A percentile compares a stretch with the other conserved stretches of the same genome.
These are phyloP conservation scores for Aphaenogaster ashmeadi DNA, from an alignment of 1,140 invertebrate species.

Conservation along the genomic window DNA sequence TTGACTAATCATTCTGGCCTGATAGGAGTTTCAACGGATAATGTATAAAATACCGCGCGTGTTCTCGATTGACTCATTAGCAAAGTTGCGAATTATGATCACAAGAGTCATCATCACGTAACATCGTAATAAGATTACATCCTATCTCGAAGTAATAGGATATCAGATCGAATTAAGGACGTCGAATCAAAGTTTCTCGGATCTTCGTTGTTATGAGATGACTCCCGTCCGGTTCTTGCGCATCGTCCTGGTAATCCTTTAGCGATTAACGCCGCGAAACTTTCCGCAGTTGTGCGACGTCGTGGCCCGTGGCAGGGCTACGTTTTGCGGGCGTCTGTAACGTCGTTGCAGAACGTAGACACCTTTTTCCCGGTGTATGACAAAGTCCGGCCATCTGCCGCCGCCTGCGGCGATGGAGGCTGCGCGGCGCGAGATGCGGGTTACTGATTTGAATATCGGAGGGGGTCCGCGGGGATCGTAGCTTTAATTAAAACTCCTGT, in stretches of 20 bases:
- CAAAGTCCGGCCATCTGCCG: constrained; percentile 79
- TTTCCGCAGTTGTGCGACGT: constrained; percentile 18
- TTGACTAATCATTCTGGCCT: constrained; percentile 8
- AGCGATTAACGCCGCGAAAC: constrained; percentile 47
- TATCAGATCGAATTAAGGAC: constrained; percentile 12
- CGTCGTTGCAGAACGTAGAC: constrained; percentile 45
- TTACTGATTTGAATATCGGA: constrained; percentile 84
- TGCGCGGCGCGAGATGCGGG: constrained; percentile 72
- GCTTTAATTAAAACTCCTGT: constrained; percentile 85
- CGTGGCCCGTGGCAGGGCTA: neutral
- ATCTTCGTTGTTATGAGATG: neutral
- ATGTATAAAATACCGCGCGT: neutral
- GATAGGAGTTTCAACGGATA: neutral
- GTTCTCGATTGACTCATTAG: neutral
- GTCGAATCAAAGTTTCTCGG: neutral
- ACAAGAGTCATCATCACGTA: neutral
- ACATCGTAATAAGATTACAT: neutral
- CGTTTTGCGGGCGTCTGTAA: constrained; percentile 38
- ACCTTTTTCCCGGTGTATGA: constrained; percentile 62
- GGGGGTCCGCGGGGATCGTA: constrained; percentile 71
- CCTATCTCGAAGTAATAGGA: neutral
- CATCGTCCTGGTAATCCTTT: constrained; percentile 24
- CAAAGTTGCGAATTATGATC: neutral
- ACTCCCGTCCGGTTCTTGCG: constrained; percentile 11
- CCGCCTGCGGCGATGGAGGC: constrained; percentile 59